Evolutionary conservation across 2,888 invertebrate species (phyloP).

Genomic region (Eucera pruinosa): DNA sequence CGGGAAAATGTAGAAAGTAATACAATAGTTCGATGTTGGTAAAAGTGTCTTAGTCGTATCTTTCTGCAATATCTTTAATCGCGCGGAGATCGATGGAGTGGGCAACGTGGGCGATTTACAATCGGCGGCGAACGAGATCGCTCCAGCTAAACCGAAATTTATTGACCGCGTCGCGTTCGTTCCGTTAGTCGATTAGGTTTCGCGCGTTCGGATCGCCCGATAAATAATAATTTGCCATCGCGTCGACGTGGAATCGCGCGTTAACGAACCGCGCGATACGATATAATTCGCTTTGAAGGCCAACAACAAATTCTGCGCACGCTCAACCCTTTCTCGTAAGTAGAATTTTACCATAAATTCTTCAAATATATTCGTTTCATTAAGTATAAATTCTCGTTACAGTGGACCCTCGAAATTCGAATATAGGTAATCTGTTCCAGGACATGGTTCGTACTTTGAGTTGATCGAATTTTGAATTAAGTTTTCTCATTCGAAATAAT

Average conservation of each 20-base stretch:
- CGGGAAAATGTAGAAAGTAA: conserved; percentile 19
- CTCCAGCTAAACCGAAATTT: conserved; percentile 73
- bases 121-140: conserved; percentile 62
- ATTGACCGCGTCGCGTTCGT: conserved; percentile 73
- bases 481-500: no score
- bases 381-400: no score
- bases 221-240: conserved; percentile 77
- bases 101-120: conserved; percentile 60
- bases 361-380: neutral
- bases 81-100: conserved; percentile 37
- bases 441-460: no score
- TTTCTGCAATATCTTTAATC: conserved; percentile 48
- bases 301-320: conserved; percentile 3
- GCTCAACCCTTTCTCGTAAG: neutral
- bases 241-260: conserved; percentile 39
- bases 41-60: conserved; percentile 35
- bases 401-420: no score
- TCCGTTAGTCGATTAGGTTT: conserved; percentile 77
- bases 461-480: no score
- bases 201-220: conserved; percentile 65
- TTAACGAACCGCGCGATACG: conserved; percentile 45
- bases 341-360: neutral
- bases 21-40: conserved; percentile 8
- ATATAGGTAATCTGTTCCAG: no score
- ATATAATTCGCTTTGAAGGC: conserved; percentile 51